A percentile compares a stretch with the other conserved stretches of the same genome.
These are phyloP conservation scores for Tenthredo mesomela DNA, from an alignment of 2,888 invertebrate species.

Conservation along the genomic window DNA sequence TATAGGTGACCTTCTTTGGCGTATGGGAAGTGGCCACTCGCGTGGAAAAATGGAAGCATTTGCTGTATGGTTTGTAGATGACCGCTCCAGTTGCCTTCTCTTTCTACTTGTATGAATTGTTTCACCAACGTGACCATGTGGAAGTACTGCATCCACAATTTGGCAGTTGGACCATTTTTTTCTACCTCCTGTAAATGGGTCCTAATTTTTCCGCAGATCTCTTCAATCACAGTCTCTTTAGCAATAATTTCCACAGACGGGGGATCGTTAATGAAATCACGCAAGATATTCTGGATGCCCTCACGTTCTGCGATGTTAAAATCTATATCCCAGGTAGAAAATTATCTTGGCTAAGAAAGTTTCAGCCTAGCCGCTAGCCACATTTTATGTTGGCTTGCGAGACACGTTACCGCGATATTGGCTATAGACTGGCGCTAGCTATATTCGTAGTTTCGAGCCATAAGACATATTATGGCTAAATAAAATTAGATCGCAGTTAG, in stretches of 20 bases:
- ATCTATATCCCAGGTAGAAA: no score
- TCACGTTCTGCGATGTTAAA: conserved; percentile 55
- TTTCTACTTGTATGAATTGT: conserved; percentile 68
- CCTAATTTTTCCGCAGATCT: conserved; percentile 25
- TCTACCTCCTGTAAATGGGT: neutral
- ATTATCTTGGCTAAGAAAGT: no score
- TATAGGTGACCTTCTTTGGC: conserved; percentile 71
- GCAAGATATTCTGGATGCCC: conserved; percentile 45
- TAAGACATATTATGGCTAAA: no score
- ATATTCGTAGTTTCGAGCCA: no score
- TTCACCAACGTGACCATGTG: conserved; percentile 66
- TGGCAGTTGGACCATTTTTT: conserved; percentile 58
- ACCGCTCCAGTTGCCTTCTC: conserved; percentile 65
- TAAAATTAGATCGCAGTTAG: no score
- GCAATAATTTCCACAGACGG: neutral
- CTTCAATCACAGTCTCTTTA: neutral
- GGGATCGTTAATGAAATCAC: neutral
- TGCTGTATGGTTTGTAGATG: conserved; percentile 64
- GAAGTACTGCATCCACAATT: conserved; percentile 66
- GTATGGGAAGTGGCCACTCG: conserved; percentile 72
- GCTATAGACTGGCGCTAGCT: no score
- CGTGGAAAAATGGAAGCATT: conserved; percentile 73
- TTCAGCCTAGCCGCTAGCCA: no score
- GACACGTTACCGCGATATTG: no score
- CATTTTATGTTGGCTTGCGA: no score